Base-by-base conservation (phyloP, 2,888 invertebrate genomes). In the Sesia apiformis region DNA sequence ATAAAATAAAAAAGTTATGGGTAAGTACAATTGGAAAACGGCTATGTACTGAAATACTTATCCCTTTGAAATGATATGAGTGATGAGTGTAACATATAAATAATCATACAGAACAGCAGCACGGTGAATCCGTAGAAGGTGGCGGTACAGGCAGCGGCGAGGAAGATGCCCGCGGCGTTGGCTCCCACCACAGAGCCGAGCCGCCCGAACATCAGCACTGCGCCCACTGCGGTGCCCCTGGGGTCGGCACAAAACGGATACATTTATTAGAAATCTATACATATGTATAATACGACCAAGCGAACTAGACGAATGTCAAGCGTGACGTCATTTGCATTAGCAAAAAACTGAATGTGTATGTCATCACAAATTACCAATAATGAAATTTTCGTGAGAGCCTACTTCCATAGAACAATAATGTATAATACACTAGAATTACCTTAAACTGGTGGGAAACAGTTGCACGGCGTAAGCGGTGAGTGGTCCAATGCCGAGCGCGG, bases 131-230 rank as follows among this genome's bases (percentile, higher is more conserved):
- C 81, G 63, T 92, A 91, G 70, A 93, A 91, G 3, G 93, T 92
- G 51, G 90, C 70, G 51, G 88, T 87, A 70, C 93, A 93, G 55
- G 90, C 86, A 3, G 80, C 77, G 49, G 91, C 91, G 57, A 94
- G 85, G 8, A 92, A 84, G 59, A 90, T 80, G 1, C 93, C 93
- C 6, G 93, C 91, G 0, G 91, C 78, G 56, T 92, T 78, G 61
- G 93, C 93, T 52, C 93, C 93, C 0, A 81, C 75, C 63, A 93
- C 91, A 0, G 93, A 93, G 0, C 93, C 93, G 41, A 92, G 60
- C 49, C 93, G 85, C 0, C 93, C 94, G 50, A 91, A 87, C 78
- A 91, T 91, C 64, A 93, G 75, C 52, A 91, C 88, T n/a, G 91
- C 83, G 38, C 92, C 92, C 40, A 93, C 86, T 0, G 93, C 93